These are phyloP conservation scores for Druceiella hillmani DNA, from an alignment of 2,888 invertebrate species.

Conservation along the genomic window DNA sequence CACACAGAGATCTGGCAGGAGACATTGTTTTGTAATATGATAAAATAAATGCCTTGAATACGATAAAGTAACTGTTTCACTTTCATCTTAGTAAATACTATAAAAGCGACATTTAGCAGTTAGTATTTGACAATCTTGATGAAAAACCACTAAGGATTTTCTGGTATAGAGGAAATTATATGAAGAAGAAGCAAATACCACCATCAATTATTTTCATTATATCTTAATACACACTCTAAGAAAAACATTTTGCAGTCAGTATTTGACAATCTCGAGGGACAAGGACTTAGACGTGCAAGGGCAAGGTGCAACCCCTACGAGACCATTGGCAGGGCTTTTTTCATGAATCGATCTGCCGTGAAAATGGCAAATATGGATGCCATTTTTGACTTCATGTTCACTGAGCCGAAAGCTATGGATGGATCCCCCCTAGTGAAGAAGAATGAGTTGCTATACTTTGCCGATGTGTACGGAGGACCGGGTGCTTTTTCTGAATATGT, in stretches of 20 bases:
- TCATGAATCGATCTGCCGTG: constrained; percentile 89
- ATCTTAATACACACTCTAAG: no score
- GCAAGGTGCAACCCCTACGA: constrained; percentile 91
- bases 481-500: constrained; percentile 97
- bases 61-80: no score
- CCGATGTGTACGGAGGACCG: constrained; percentile 97
- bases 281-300: constrained; percentile 75
- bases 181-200: no score
- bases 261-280: constrained; percentile 74
- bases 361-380: constrained; percentile 98
- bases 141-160: no score
- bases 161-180: no score
- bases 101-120: no score
- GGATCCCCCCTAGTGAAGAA: constrained; percentile 41
- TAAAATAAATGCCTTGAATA: no score
- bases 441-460: constrained; percentile 72
- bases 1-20: no score
- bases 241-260: constrained; percentile 59
- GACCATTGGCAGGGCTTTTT: constrained; percentile 82
- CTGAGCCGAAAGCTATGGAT: constrained; percentile 59
- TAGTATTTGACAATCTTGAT: no score
- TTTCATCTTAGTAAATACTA: no score
- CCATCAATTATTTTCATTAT: no score
- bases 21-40: no score
- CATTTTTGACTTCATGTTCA: constrained; percentile 85